Base-by-base conservation (phyloP, 2,113 vertebrate species). In the Coptodon bakossiorum region DNA sequence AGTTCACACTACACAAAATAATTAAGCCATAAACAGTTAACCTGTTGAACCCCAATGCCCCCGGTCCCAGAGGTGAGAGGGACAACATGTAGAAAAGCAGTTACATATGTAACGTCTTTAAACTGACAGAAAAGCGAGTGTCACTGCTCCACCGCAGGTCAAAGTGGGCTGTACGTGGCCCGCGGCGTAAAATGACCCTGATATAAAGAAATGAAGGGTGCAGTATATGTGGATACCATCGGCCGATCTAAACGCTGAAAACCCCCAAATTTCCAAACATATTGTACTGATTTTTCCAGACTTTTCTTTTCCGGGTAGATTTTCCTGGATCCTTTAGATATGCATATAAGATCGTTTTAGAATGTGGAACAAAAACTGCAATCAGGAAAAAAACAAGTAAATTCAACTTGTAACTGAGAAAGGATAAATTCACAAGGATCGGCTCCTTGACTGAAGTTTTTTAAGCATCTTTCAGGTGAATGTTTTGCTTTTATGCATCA, bases 331-430 rank as follows among this genome's bases (percentile, higher is more conserved):
- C 57, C 16, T 10, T 61, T 63, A 63, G 9, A 6, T 1, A 63
- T 66, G 31, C 61, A 13, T 3, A 34, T 61, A 31, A 31, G 54
- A 56, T 56, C 11, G 0, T 14, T 14, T 53, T 53, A 31, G 13
- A 59, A 17, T 40, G 63, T 22, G 6, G 19, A 38, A 22, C 7
- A 71, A 43, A 71, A 14, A 24, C 36, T 71, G 12, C 19, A 40
- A 43, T 3, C 36, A 71, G 19, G 19, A 19, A 38, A 68, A 38
- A 13, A 38, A 22, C 34, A 36, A 7, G 17, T 36, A 0, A 68
- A 22, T 22, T 38, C 34, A 38, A 22, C 63, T 66, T 68, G 19
- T 66, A 38, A 38, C 11, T 66, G 34, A 40, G 40, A 66, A 0
- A 38, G 34, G 34, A 66, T 36, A 66, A 38, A 66, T n/a, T 0